phyloP scores from a whole-genome alignment of 2,797 vertebrate genomes.

The Melanotaenia nigrans region DNA sequence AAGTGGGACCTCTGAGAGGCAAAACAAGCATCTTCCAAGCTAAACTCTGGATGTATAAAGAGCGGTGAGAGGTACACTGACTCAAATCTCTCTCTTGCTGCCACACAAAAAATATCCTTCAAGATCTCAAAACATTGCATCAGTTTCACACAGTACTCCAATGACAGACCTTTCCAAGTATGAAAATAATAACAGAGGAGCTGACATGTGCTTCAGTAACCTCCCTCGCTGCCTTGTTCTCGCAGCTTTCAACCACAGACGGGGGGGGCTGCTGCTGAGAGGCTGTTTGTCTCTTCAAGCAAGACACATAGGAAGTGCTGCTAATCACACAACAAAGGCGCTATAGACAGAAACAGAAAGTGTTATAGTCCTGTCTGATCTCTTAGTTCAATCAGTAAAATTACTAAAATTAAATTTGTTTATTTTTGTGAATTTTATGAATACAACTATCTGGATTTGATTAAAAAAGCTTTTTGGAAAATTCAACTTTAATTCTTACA shows the following conservation, averaged over 20 bases:
- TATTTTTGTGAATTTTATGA: not conserved
- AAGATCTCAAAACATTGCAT: slow-evolving; percentile 29
- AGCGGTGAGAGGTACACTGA: slow-evolving; percentile 17
- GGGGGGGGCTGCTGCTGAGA: slow-evolving; percentile 20
- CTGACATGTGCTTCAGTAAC: slow-evolving; percentile 38
- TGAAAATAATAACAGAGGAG: slow-evolving; percentile 58
- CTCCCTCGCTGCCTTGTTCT: slow-evolving; percentile 18
- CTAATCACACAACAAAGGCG: slow-evolving; percentile 28
- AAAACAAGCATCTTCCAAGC: slow-evolving; percentile 48
- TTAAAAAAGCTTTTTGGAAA: not conserved
- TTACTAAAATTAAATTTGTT: not conserved
- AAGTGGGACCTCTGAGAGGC: slow-evolving; percentile 20
- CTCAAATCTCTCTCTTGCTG: slow-evolving; percentile 21
- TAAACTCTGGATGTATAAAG: slow-evolving; percentile 19
- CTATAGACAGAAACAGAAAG: not conserved
- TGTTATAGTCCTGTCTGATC: not conserved
- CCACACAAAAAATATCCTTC: slow-evolving; percentile 29
- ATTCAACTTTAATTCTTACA: not conserved
- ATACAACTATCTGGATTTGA: not conserved
- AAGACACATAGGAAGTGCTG: slow-evolving; percentile 32
- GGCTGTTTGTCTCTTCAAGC: slow-evolving; percentile 34
- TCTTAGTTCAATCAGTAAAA: not conserved
- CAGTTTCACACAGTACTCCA: slow-evolving; percentile 35
- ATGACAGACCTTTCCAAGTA: slow-evolving; percentile 51
- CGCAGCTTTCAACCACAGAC: slow-evolving; percentile 27